Conservation (phyloP, 2,113 vertebrate species). For the Galemys pyrenaicus region DNA sequence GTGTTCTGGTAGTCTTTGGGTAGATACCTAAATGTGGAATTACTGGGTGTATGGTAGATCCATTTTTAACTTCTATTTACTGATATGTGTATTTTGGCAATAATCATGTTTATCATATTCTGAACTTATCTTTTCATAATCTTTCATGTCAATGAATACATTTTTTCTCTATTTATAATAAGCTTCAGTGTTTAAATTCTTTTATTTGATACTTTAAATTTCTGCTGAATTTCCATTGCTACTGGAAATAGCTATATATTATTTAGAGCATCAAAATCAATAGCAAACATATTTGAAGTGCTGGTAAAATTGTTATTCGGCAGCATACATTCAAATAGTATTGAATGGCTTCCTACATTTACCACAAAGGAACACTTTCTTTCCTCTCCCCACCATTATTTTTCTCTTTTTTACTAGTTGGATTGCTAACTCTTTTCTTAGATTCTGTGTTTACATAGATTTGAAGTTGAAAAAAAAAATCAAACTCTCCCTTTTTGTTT, state of each 20-base stretch:
- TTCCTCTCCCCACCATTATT: background rate
- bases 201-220: background rate
- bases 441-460: slow-evolving; percentile 14
- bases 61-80: background rate
- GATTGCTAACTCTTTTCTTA: background rate
- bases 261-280: slow-evolving; percentile 23
- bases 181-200: slow-evolving; percentile 42
- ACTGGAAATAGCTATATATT: background rate
- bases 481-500: background rate
- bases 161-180: slow-evolving; percentile 19
- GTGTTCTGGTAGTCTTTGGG: too few species aligned
- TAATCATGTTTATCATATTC: slow-evolving; percentile 32
- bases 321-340: background rate
- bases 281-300: background rate
- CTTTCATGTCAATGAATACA: slow-evolving; percentile 14
- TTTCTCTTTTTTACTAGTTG: slow-evolving; percentile 14
- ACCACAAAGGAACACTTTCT: background rate
- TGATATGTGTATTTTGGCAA: slow-evolving; percentile 18
- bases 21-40: too few species aligned
- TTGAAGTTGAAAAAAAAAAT: slow-evolving; percentile 41
- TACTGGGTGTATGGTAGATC: too few species aligned
- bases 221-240: slow-evolving; percentile 19
- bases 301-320: background rate
- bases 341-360: background rate
- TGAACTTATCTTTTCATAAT: background rate